Base-by-base conservation (phyloP, 2,113 vertebrate genomes). In the Sinocyclocheilus anshuiensis region DNA sequence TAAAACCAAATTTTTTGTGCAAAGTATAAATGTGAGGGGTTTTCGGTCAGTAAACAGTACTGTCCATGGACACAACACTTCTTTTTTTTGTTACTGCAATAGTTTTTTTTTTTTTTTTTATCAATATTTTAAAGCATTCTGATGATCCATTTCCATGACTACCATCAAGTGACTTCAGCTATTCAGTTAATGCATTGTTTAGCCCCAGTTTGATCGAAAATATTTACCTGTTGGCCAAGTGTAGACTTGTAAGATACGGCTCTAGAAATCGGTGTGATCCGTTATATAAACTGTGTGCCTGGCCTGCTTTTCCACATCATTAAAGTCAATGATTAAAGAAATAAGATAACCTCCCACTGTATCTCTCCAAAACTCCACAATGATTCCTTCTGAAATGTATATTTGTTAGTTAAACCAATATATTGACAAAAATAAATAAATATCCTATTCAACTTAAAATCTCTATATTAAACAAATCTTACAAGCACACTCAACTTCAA, bases 1-100 rank as follows among this genome's bases (percentile, higher is more conserved):
- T 99, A 96, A 96, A 67, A 86, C 67, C 26, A 29, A 4, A 22
- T 15, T 65, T 59, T 65, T 16, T 81, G 59, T 63, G 79, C 42
- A 11, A 42, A 82, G 42, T 74, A 11, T 57, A 71, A 74, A 72
- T 24, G 50, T 74, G 67, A 74, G 67, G 67, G 67, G 8, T 15
- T 50, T 81, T 57, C 36, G 39, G n/a, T 50, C 48, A 12, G 65
- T 55, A 57, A 36, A 16, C n/a, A 29, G 11, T 18, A 63, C 36
- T 80, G 57, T 39, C 78, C 11, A 63, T 45, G 78, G 78, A 80
- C 26, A 59, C 4, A 59, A 55, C n/a, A 78, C 53, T 71, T 24
- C n/a, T 48, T 53, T 53, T 57, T 57, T 53, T 53, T 2, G 33
- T 77, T 53, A 29, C n/a, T 18, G 67, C n/a, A 81, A 36, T 53